Conservation (phyloP, 2,113 vertebrate species). For the Brienomyrus longianalis region DNA sequence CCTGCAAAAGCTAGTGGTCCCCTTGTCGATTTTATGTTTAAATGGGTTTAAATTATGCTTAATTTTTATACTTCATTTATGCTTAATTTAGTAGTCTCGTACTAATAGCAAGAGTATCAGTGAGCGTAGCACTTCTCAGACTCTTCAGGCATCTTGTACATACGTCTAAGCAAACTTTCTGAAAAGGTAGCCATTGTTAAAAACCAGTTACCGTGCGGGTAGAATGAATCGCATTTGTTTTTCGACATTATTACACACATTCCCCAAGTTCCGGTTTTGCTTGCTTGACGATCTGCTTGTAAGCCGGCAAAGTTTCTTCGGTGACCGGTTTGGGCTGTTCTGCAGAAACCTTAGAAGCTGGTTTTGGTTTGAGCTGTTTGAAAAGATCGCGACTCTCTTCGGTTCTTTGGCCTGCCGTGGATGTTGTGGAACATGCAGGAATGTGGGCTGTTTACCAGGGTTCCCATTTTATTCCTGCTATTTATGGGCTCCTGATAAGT, state of each 20-base stretch:
- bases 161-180: neutral
- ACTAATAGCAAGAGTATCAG: neutral
- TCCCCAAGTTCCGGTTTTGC: neutral
- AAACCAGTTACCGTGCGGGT: neutral
- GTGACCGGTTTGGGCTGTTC: conserved; percentile 1
- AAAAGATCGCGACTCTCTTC: neutral
- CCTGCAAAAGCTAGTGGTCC: neutral
- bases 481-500: neutral
- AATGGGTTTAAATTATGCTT: neutral
- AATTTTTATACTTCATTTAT: neutral
- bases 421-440: neutral
- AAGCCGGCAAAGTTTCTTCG: neutral
- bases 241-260: neutral
- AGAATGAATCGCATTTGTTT: neutral
- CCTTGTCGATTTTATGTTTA: neutral
- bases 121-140: neutral
- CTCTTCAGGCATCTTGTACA: neutral
- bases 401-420: neutral
- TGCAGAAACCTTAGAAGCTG: neutral
- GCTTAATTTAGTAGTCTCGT: neutral
- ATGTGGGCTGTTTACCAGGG: neutral
- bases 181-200: neutral
- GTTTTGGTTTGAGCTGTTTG: neutral
- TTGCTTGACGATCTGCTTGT: neutral
- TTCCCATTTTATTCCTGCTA: neutral